A percentile compares a stretch with the other conserved stretches of the same genome.
phyloP scores from a whole-genome alignment of 1,140 invertebrate species.

The Leptoteleia sp. region DNA sequence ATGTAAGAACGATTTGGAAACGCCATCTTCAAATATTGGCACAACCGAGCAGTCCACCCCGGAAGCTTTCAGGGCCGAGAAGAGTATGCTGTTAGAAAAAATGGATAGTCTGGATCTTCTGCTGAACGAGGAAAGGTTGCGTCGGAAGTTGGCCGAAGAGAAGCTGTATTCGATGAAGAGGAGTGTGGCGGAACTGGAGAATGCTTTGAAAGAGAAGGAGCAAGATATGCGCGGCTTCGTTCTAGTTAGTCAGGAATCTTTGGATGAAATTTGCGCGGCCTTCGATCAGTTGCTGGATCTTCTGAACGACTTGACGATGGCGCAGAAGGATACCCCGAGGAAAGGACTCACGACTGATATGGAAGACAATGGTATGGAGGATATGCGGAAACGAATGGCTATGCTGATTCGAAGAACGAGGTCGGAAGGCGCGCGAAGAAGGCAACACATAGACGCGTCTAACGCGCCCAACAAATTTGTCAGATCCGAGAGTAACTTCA shows the following conservation, averaged over 20 bases:
- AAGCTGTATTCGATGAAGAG: constrained; percentile 68
- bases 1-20: constrained; percentile 7
- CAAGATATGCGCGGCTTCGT: constrained; percentile 70
- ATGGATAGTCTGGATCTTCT: constrained; percentile 25
- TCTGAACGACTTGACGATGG: constrained; percentile 62
- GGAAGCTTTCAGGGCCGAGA: background rate
- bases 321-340: constrained; percentile 8
- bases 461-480: constrained; percentile 67
- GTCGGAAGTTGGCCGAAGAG: constrained; percentile 70
- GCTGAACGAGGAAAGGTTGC: constrained; percentile 65
- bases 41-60: background rate
- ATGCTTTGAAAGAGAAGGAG: constrained; percentile 69
- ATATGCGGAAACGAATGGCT: constrained; percentile 66
- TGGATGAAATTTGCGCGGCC: constrained; percentile 73
- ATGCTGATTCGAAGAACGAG: constrained; percentile 75
- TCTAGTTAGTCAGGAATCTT: constrained; percentile 72
- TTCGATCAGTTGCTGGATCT: constrained; percentile 73
- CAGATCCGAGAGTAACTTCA: constrained; percentile 74
- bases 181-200: constrained; percentile 70
- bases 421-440: constrained; percentile 72
- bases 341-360: background rate
- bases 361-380: constrained; percentile 27
- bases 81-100: constrained; percentile 14
- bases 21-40: constrained; percentile 13
- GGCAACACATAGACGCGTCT: constrained; percentile 27